These are phyloP conservation scores for Cheilosia scutellata DNA, from an alignment of 2,888 invertebrate species.

Conservation along the genomic window DNA sequence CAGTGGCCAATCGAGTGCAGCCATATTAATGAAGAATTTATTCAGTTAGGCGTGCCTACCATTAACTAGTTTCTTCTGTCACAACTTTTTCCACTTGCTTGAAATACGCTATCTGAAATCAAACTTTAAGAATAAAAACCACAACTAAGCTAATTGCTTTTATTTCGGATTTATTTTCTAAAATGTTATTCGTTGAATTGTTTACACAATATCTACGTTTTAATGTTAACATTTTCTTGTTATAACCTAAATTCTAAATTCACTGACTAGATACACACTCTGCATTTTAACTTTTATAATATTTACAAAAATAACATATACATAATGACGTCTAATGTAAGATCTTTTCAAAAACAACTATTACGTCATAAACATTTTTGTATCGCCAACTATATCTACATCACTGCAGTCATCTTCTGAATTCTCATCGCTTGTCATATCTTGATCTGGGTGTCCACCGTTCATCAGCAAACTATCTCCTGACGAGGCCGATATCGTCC, in stretches of 20 bases:
- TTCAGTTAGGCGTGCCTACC: too few species aligned
- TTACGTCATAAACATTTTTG: constrained; percentile 83
- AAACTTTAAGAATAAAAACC: neutral
- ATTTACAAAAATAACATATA: constrained; percentile 35
- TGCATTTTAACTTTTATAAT: constrained; percentile 4
- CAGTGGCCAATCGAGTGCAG: too few species aligned
- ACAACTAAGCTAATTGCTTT: neutral
- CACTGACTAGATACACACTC: constrained; percentile 77
- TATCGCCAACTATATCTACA: constrained; percentile 84
- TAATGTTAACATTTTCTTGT: neutral
- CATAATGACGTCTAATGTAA: neutral
- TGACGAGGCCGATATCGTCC: constrained; percentile 76
- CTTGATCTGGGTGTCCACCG: constrained; percentile 79
- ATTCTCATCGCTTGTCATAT: constrained; percentile 83
- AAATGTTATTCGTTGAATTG: constrained; percentile 61
- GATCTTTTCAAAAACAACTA: constrained; percentile 52
- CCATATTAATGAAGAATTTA: too few species aligned
- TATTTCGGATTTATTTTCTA: constrained; percentile 40
- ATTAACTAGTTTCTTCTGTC: too few species aligned
- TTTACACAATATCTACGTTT: constrained; percentile 56
- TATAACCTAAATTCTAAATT: constrained; percentile 19
- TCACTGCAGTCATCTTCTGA: constrained; percentile 83
- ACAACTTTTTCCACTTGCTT: too few species aligned
- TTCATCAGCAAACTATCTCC: constrained; percentile 77
- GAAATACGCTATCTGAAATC: neutral